Evolutionary conservation across 1,140 invertebrate species (phyloP), one percentile per base, ranked within the genome.

Genomic region (Apis cerana): DNA sequence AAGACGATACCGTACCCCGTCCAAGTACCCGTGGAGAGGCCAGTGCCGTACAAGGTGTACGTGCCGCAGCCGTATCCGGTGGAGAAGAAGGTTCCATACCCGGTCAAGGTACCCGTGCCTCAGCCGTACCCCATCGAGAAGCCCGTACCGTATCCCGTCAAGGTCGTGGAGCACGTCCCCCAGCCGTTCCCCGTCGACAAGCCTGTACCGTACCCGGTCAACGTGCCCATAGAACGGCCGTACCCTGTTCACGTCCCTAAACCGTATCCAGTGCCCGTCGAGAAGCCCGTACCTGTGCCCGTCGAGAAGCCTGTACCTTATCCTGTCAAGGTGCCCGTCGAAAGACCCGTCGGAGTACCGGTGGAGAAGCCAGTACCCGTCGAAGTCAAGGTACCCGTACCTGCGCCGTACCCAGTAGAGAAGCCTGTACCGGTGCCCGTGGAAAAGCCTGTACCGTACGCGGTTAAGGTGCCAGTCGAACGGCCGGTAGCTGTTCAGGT

Each of bases 361-460:
- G 94, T 96, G 0, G 94, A 95, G 80, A 95, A 93, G 83, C 95
- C 94, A n/a, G 93, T 95, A 43, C 94, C 95, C 10, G 93, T 94
- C 5, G 94, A 96, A 84, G 95, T 96, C 27, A 95, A 95, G 87
- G 94, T 95, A 75, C 93, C 92, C 7, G 89, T 91, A 69, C 93
- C 94, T 11, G 91, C 93, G 10, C 94, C 94, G 0, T 94, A 94
- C 61, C 94, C 94, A 3, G 94, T 95, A 4, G 91, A 92, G 70
- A 92, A 91, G 70, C 95, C 95, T 77, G 95, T 96, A 62, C 96
- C 96, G 2, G 95, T 96, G 75, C 96, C 96, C 56, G 96, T 97
- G 0, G 96, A 97, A 89, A 97, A 97, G 91, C 95, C 95, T 59
- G 95, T 97, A 23, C 97, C 96, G 80, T 96, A 96, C 90, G 95